Evolutionary conservation across 2,113 vertebrate species (phyloP), one percentile per base, ranked within the genome.

Genomic region (Manacus vitellinus): DNA sequence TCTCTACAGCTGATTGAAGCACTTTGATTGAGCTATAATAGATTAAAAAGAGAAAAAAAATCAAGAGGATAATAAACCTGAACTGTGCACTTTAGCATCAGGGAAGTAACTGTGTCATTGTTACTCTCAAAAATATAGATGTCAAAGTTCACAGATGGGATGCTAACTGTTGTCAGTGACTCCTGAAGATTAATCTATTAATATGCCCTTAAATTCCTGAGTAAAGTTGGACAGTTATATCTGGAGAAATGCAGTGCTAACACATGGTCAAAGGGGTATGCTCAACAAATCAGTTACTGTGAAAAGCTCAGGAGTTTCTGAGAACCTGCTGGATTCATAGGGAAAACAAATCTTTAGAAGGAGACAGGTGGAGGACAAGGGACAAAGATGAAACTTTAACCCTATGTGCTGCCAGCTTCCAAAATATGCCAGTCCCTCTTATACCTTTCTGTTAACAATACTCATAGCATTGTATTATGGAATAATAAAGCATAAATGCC

Each of bases 251-350:
- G 0, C 23, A 62, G 51, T 61, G n/a, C 33, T 86, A 39, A 10
- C 33, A 47, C 73, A 6, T 9, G 27, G 35, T 52, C 54, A 44
- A 49, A 72, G 33, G 33, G 33, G 10, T 18, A 80, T 0, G 0
- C 55, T 78, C 70, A 39, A 54, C 15, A 41, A 73, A 90, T 76
- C 41, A 54, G 14, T 27, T 14, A 25, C 30, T 41, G n/a, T 24
- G 33, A 63, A 49, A 87, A 93, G 66, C 23, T 71, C 55, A 78
- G 51, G n/a, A 54, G 27, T 14, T 82, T 37, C 65, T 79, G 37
- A 75, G 41, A 68, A 68, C 24, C 54, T 63, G 24, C 27, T 78
- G 37, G 20, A 49, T 74, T 70, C 31, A 14, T 1, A 25, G n/a
- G 49, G 33, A 84, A 72, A 78, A 49, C 35, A 71, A 30, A 76